These are phyloP conservation scores for Sylvilagus bachmani DNA, from an alignment of 2,113 vertebrate genomes.

Conservation along the genomic window DNA sequence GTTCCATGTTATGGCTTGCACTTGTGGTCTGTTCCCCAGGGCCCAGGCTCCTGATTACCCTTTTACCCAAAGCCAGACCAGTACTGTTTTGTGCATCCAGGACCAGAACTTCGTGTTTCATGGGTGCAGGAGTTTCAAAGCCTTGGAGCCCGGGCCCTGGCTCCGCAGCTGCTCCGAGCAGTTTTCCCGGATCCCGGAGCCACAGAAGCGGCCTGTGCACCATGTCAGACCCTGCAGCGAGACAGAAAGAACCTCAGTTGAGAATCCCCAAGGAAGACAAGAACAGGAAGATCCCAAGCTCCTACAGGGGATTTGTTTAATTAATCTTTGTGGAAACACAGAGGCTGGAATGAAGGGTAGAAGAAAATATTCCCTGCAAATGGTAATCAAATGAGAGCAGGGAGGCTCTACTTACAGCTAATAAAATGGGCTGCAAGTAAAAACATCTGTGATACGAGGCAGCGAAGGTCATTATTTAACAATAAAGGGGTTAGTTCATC, in stretches of 20 bases:
- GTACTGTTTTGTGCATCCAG: not conserved
- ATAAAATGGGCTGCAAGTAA: no score
- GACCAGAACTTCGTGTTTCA: no score
- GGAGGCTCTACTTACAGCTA: no score
- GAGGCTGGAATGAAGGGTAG: no score
- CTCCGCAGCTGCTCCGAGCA: not conserved
- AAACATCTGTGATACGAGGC: no score
- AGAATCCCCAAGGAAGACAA: not conserved
- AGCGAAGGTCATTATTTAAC: no score
- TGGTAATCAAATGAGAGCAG: no score
- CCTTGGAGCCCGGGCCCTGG: not conserved
- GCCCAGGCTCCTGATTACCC: not conserved
- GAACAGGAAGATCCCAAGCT: not conserved
- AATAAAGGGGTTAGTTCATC: no score
- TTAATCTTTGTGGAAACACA: no score
- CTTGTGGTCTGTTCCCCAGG: not conserved
- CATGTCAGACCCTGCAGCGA: not conserved
- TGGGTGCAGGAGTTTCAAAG: no score
- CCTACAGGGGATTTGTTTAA: no score
- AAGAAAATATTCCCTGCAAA: no score
- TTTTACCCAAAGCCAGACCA: not conserved
- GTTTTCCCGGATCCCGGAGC: not conserved
- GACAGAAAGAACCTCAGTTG: not conserved
- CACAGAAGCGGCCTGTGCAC: not conserved
- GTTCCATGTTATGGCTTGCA: not conserved